Evolutionary conservation across 2,888 invertebrate genomes (phyloP).

Genomic region (Lasioglossum leucozonium): DNA sequence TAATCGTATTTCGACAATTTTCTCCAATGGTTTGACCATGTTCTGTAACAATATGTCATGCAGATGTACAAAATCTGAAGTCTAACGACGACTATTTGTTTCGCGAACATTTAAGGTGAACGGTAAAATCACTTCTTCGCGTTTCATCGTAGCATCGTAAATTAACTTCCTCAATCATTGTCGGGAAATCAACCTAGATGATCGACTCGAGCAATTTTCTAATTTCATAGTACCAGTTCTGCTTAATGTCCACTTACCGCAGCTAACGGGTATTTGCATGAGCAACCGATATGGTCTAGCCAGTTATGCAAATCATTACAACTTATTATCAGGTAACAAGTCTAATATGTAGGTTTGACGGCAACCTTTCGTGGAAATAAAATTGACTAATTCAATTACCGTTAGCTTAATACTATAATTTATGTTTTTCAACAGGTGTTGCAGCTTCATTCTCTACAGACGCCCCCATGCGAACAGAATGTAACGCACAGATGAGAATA

Average conservation of each 20-base stretch:
- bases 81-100: not conserved
- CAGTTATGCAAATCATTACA: slow-evolving; percentile 8
- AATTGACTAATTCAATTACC: not conserved
- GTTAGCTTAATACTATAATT: not conserved
- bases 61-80: too few relatives aligned
- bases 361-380: not conserved
- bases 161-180: slow-evolving; percentile 2
- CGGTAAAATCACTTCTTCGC: not conserved
- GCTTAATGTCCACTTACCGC: not conserved
- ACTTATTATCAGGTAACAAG: not conserved
- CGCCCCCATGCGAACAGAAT: not conserved
- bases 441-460: not conserved
- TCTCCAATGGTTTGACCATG: too few relatives aligned
- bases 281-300: not conserved
- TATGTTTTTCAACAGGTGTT: not conserved
- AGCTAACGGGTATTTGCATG: not conserved
- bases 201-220: not conserved
- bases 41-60: too few relatives aligned
- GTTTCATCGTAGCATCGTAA: not conserved
- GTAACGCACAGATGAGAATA: not conserved
- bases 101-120: not conserved
- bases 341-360: not conserved
- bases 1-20: too few relatives aligned
- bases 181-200: not conserved
- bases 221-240: not conserved